phyloP scores from a whole-genome alignment of 2,113 vertebrate genomes.

The Cricetomys ansorgei region DNA sequence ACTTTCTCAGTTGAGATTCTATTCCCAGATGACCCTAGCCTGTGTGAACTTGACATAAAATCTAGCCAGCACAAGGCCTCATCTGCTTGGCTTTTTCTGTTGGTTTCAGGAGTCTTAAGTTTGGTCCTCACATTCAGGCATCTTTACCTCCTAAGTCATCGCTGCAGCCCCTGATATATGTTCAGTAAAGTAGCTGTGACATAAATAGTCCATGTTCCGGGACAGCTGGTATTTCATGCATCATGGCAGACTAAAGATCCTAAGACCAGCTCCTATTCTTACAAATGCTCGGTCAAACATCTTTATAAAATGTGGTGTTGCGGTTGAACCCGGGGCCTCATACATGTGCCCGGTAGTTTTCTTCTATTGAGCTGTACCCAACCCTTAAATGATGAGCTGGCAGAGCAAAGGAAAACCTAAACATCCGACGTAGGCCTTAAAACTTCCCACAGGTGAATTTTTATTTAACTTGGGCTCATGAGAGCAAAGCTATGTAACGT shows the following conservation, averaged over 20 bases:
- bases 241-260: neutral
- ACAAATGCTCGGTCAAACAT: neutral
- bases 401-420: neutral
- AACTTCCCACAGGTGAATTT: neutral
- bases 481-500: conserved; percentile 36
- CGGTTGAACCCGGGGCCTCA: neutral
- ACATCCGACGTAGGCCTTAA: neutral
- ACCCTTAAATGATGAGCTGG: neutral
- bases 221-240: neutral
- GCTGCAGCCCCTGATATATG: neutral
- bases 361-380: neutral
- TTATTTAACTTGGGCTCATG: conserved; percentile 8
- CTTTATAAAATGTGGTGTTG: neutral
- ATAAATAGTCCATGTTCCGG: neutral
- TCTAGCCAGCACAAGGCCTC: neutral
- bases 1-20: neutral
- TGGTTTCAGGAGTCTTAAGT: neutral
- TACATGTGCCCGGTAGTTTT: too few relatives aligned
- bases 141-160: neutral
- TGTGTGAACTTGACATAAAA: neutral
- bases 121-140: too few relatives aligned
- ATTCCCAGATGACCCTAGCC: neutral
- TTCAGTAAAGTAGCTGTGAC: conserved; percentile 12
- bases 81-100: neutral
- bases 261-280: neutral